Evolutionary conservation across 2,113 vertebrate species (phyloP).

Genomic region (Arvicanthis niloticus): DNA sequence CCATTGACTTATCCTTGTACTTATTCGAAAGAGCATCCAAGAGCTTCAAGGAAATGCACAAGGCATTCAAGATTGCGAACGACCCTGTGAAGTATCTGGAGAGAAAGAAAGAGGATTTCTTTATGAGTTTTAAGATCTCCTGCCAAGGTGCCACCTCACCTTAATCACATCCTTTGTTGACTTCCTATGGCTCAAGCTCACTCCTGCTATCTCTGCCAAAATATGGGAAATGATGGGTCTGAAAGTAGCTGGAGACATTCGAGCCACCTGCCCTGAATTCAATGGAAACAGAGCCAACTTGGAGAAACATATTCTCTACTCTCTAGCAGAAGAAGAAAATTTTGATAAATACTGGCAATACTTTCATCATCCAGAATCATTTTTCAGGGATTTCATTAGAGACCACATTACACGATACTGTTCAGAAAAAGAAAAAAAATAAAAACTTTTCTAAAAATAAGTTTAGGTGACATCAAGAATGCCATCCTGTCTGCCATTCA

Average conservation of each 20-base stretch:
- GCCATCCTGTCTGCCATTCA: slow-evolving; percentile 69
- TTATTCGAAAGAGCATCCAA: slow-evolving; percentile 74
- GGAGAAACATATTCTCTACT: slow-evolving; percentile 86
- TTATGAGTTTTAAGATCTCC: slow-evolving; percentile 82
- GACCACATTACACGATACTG: slow-evolving; percentile 69
- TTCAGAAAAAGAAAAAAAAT: slow-evolving; percentile 40
- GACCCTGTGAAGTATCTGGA: slow-evolving; percentile 77
- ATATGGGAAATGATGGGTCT: slow-evolving; percentile 75
- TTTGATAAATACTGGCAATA: slow-evolving; percentile 85
- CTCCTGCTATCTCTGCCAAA: slow-evolving; percentile 32
- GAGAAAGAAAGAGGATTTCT: slow-evolving; percentile 84
- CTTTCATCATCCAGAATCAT: not conserved
- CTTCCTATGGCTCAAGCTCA: slow-evolving; percentile 85
- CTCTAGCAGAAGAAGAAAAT: slow-evolving; percentile 85
- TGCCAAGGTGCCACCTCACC: slow-evolving; percentile 84
- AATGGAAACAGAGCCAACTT: slow-evolving; percentile 84
- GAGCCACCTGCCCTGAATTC: slow-evolving; percentile 79
- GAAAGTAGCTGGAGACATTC: slow-evolving; percentile 81
- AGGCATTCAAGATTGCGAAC: slow-evolving; percentile 79
- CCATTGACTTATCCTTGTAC: slow-evolving; percentile 77
- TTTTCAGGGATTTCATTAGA: slow-evolving; percentile 82
- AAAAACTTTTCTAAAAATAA: slow-evolving; percentile 29
- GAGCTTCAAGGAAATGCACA: slow-evolving; percentile 80
- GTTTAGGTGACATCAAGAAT: slow-evolving; percentile 41
- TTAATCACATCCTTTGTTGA: slow-evolving; percentile 82